Base-by-base conservation (phyloP, 2,113 vertebrate genomes). In the Oncorhynchus kisutch region DNA sequence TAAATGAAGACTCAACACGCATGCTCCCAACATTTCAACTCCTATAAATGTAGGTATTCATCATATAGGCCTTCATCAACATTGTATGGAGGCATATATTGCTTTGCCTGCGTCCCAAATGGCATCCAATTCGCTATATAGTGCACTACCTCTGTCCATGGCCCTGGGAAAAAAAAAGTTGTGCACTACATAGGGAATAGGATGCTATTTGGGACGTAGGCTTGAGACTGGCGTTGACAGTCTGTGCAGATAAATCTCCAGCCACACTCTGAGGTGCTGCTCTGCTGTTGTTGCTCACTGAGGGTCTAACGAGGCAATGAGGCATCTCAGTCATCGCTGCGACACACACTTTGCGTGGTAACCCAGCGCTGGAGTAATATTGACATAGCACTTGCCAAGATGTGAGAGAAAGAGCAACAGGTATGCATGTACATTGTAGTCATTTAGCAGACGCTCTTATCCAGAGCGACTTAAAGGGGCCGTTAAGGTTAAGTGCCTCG, bases 161-260 rank as follows among this genome's bases (percentile, higher is more conserved):
- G 68, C 83, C 66, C 25, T 81, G 66, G 48, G 51, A 0, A 13
- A 54, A n/a, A 25, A 16, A 54, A 11, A 6, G 14, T 5, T 5
- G 13, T 4, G 51, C 14, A 54, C 14, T 54, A 4, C 51, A 54
- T 54, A 54, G 51, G 51, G 3, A 54, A 54, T 45, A 45, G 39
- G 39, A 45, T 16, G 51, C 34, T 34, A 34, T 34, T 7, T 34
- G 31, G 31, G 31, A 34, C 31, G 31, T 14, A 4, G 13, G 60
- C 71, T 80, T 75, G 66, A 54, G 71, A 85, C 87, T 76, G 14
- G 51, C 16, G 14, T 54, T 54, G 51, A 18, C 51, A 54, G 51
- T 54, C 13, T 18, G 12, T 54, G 51, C 16, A 54, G 51, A 54
- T 54, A 51, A 51, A 51, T 51, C 49, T 51, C 49, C 49, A 51